Base-by-base conservation (phyloP, 2,888 invertebrate genomes). In the Aleiodes leptofemur region DNA sequence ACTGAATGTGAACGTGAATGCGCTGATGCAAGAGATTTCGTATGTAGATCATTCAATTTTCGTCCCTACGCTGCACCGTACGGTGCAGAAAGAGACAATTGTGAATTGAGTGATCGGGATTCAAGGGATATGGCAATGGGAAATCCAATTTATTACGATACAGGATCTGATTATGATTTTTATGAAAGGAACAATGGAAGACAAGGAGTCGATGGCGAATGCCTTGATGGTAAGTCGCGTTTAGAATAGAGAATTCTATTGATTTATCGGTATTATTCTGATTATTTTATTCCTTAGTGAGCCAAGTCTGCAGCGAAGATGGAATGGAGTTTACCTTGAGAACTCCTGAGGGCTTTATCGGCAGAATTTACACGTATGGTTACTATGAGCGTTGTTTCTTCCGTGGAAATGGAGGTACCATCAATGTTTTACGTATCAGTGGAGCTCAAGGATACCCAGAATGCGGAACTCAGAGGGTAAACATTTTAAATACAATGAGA, bases 361-460 rank as follows among this genome's bases (percentile, higher is more conserved):
- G 97, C 3, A 91, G 97, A 70, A 97, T 97, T 89, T 97, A 97
- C 89, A 96, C 97, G 0, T 96, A 97, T 84, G 97, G 97, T 1
- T 97, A 94, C 89, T 97, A 97, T 87, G 97, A 97, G 86, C 90
- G 92, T 13, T 97, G 97, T 86, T 97, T 96, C 92, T 96, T 96
- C 92, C 93, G 97, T 74, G 97, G 97, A 9, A 96, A 96, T 84
- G 97, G 97, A 6, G 96, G 96, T 9, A 95, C 94, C 0, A 92
- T 93, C 1, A 96, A 96, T 83, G 95, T 95, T 0, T 90, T 97
- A 14, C 92, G 96, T 75, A 96, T 97, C 74, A 95, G 96, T 83
- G 96, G 97, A 14, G 94, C 96, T 2, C 96, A 96, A 88, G 97
- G 97, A n/a, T 97, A 96, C 89, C 97, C 97, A 0, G 96, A 97